Percentiles rank a stretch among this genome's conserved stretches.
Conservation (phyloP, 2,888 invertebrate genomes). For the Caradrina clavipalpis region DNA sequence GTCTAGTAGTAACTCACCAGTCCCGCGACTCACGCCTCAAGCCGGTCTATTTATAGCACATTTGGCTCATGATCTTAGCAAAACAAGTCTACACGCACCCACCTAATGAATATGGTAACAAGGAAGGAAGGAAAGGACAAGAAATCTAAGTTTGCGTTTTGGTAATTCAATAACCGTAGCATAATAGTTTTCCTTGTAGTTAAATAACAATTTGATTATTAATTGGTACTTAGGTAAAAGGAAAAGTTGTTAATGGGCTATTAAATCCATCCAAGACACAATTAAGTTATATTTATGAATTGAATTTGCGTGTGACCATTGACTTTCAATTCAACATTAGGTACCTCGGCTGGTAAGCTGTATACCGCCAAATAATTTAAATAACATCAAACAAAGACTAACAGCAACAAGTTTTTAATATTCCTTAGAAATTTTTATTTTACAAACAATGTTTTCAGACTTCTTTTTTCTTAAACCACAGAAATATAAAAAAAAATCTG, state of each 20-base stretch:
- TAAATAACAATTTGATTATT: background rate
- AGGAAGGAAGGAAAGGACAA: slow-evolving; percentile 3
- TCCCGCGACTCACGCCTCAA: slow-evolving; percentile 61
- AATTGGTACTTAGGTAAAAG: no score
- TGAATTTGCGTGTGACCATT: no score
- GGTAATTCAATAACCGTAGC: background rate
- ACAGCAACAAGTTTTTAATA: no score
- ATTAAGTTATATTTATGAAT: no score
- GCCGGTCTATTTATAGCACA: slow-evolving; percentile 77
- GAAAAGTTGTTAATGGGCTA: background rate
- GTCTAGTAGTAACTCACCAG: slow-evolving; percentile 48
- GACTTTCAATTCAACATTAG: no score
- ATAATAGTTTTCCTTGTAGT: background rate
- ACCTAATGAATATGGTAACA: slow-evolving; percentile 1
- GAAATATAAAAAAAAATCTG: no score
- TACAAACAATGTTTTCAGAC: no score
- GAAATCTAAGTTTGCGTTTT: background rate
- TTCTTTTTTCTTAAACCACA: no score
- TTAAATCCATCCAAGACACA: background rate
- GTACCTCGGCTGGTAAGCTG: no score
- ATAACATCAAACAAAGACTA: no score
- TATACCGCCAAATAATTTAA: no score
- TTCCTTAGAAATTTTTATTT: no score
- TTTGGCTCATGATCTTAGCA: slow-evolving; percentile 59
- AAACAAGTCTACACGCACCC: slow-evolving; percentile 8